Base-by-base conservation (phyloP, 2,113 vertebrate species). In the Catagonus wagneri region DNA sequence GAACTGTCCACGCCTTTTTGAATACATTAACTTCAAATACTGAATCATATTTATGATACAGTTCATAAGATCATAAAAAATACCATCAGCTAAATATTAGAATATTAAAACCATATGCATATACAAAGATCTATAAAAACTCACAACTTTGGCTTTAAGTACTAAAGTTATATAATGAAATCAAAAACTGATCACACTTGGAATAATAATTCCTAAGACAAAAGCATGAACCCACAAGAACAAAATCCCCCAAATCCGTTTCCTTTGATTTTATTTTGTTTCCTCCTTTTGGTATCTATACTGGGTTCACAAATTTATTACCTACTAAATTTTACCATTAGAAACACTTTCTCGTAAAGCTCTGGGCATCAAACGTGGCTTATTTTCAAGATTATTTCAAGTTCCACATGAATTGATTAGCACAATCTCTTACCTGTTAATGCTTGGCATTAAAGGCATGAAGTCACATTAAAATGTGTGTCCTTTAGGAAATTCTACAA, bases 31-130 rank as follows among this genome's bases (percentile, higher is more conserved):
- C 72, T 92, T 85, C 80, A 69, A 96, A 60, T 84, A 90, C 6
- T 83, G 58, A 90, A 76, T 72, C 87, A 63, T 61, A 78, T 91
- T 75, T 71, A 68, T 88, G 6, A 90, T 34, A 79, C 10, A 90
- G 16, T 96, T 94, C 12, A 66, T 65, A 90, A 83, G 44, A 10
- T 89, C 71, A 86, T 65, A 88, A 94, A 92, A 89, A 60, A 87
- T 69, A 63, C n/a, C 78, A 68, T 29, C 34, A 60, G 8, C 7
- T 71, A 76, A 84, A 80, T 92, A 65, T 79, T 84, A 85, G 65
- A 76, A 78, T 89, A 88, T 69, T 81, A 87, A n/a, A 72, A 68
- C 20, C 20, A 58, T 19, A 91, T 39, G 36, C 14, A 52, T 39
- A 91, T 66, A 54, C 2, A 36, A 5, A 90, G 3, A 65, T 5